Evolutionary conservation across 2,113 vertebrate species (phyloP).

Genomic region (Sylvilagus bachmani): DNA sequence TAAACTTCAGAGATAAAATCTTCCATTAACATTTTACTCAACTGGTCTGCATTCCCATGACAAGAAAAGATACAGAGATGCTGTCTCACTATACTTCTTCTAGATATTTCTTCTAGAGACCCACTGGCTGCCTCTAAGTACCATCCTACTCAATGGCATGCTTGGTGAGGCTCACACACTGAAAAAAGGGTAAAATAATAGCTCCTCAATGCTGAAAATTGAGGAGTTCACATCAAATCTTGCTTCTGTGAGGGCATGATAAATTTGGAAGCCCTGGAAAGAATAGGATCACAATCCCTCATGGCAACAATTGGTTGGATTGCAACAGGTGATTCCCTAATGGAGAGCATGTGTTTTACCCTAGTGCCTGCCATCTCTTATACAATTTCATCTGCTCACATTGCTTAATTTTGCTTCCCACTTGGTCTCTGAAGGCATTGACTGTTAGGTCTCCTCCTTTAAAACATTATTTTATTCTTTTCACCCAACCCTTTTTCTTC

Average conservation of each 20-base stretch:
- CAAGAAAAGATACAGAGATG: background rate
- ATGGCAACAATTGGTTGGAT: background rate
- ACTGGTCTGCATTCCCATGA: background rate
- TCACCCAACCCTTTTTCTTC: background rate
- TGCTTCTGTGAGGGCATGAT: background rate
- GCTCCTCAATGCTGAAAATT: background rate
- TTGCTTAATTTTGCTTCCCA: background rate
- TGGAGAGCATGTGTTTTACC: background rate
- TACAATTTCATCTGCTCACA: background rate
- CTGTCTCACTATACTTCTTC: background rate
- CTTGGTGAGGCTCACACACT: background rate
- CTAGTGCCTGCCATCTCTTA: background rate
- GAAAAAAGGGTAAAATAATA: background rate
- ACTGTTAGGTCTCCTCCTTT: background rate
- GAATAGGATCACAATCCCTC: background rate
- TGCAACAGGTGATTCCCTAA: background rate
- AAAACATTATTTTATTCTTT: background rate
- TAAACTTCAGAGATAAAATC: background rate
- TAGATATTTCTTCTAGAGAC: background rate
- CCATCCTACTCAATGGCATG: background rate
- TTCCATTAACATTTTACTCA: constrained; percentile 5
- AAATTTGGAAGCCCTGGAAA: background rate
- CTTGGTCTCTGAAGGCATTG: background rate
- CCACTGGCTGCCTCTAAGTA: background rate
- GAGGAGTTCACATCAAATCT: constrained; percentile 13